A percentile compares a stretch with the other conserved stretches of the same genome.
Conservation (phyloP, 2,797 vertebrate species). For the Helostoma temminkii region DNA sequence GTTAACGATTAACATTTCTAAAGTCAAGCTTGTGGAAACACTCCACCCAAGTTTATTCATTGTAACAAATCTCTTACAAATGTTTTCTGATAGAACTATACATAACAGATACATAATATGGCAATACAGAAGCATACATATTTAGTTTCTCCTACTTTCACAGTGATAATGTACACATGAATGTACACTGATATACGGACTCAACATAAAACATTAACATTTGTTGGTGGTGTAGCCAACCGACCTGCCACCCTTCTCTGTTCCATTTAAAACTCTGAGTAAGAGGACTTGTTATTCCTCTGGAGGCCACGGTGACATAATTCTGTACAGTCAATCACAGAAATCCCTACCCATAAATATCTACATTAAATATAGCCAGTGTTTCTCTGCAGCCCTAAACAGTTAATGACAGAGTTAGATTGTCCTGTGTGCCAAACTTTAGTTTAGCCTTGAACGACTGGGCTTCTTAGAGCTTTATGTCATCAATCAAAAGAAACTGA, state of each 20-base stretch:
- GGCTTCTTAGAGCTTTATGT: conserved; percentile 34
- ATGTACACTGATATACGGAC: not conserved
- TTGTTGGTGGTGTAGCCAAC: conserved; percentile 3
- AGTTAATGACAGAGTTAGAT: conserved; percentile 8
- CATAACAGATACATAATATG: not conserved
- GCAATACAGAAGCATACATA: not conserved
- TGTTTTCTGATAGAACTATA: conserved; percentile 19
- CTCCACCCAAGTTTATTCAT: not conserved
- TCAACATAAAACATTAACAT: not conserved
- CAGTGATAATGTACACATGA: not conserved
- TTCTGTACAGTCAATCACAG: conserved; percentile 47
- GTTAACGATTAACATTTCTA: conserved; percentile 39
- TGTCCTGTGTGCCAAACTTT: conserved; percentile 6
- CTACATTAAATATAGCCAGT: conserved; percentile 21
- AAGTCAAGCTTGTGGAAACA: conserved; percentile 7
- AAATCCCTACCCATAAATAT: conserved; percentile 48
- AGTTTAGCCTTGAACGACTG: conserved; percentile 10
- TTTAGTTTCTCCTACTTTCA: conserved; percentile 3
- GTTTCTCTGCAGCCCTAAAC: conserved; percentile 11
- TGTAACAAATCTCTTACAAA: not conserved
- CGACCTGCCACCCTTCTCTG: conserved; percentile 12
- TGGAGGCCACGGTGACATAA: conserved; percentile 53
- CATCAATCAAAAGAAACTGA: conserved; percentile 35
- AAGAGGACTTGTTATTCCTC: not conserved
- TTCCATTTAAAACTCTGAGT: conserved; percentile 13